Evolutionary conservation across 2,113 vertebrate genomes (phyloP).

Genomic region (Cyanistes caeruleus): DNA sequence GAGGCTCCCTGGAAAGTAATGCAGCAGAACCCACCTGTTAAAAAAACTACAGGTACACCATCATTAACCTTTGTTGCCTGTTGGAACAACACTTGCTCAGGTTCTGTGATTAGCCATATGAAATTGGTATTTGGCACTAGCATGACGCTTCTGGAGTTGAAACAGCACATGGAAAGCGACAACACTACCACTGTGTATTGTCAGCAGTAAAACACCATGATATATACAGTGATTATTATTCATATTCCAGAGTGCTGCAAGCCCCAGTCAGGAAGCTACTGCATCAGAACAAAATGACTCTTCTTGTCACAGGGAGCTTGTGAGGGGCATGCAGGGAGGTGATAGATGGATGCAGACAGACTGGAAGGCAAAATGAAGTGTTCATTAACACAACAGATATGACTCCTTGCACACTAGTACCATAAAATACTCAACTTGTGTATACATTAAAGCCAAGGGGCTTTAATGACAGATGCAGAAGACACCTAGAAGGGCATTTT

Average conservation of each 20-base stretch:
- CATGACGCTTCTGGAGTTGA: background rate
- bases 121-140: background rate
- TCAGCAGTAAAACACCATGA: background rate
- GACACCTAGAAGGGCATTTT: background rate
- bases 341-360: background rate
- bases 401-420: background rate
- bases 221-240: background rate
- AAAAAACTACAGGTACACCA: background rate
- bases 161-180: background rate
- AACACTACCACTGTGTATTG: background rate
- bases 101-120: background rate
- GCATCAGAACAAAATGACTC: background rate
- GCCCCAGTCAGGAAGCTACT: background rate
- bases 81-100: background rate
- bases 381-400: background rate
- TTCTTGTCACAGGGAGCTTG: background rate
- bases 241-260: background rate
- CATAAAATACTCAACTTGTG: background rate
- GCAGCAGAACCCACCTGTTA: background rate
- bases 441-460: background rate
- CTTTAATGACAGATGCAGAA: background rate
- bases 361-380: background rate
- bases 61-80: background rate
- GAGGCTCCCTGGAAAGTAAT: background rate
- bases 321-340: fast-evolving